Base-by-base conservation (phyloP, 1,140 invertebrate genomes). In the Aphelinus atriplicis region DNA sequence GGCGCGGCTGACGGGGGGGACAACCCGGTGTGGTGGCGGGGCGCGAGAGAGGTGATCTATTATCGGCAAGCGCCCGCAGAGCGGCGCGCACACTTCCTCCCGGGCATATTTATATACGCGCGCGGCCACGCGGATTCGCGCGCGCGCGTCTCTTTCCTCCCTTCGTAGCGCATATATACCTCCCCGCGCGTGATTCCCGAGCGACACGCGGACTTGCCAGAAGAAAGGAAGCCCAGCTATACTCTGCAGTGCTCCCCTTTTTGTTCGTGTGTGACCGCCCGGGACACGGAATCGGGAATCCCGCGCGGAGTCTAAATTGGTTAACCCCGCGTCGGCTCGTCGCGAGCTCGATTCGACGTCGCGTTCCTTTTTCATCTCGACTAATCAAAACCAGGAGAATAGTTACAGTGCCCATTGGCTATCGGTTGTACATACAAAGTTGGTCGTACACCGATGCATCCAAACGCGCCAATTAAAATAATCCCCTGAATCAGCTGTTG, bases 41-140 rank as follows among this genome's bases (percentile, higher is more conserved):
- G 47, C 47, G 47, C 48, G 51, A 4, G 57, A 57, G 65, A 56
- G 77, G 77, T 77, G 80, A 81, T 84, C 84, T 84, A 85, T 85
- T 83, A 85, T 85, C 82, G 81, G 80, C 26, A 26, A 26, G 26
- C 26, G 26, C 26, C 26, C 26, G 26, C 26, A 26, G 26, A 26
- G 26, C 26, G 26, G 26, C 26, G 26, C 26, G 26, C 26, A 26
- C 80, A 83, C 82, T 84, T 85, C 82, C 82, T 83, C 78, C 80
- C 81, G 77, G 70, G 80, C 83, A 81, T 84, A 85, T 84, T 82
- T 84, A 84, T 82, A 80, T 68, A 77, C 77, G 76, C 58, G 76
- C 77, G 77, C 74, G 60, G 57, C 26, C 67, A 79, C 78, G 75
- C 76, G 77, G 73, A 78, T 77, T 80, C 68, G 73, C 78, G 46